phyloP scores from a whole-genome alignment of 1,140 invertebrate genomes.

The Halyomorpha halys region DNA sequence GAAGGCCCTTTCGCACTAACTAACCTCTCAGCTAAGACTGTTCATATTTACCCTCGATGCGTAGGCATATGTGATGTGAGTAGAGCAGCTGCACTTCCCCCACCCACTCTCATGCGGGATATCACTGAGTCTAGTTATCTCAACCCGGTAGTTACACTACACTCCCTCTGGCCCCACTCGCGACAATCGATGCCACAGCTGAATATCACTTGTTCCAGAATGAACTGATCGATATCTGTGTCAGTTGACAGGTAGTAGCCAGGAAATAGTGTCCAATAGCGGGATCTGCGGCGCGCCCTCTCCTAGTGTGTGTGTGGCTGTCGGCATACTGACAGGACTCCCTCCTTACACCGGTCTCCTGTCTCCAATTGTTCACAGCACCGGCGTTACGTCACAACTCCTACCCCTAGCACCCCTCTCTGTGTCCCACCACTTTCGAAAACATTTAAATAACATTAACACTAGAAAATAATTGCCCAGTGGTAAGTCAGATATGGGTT shows the following conservation, averaged over 20 bases:
- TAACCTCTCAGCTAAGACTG: slow-evolving; percentile 13
- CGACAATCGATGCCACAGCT: slow-evolving; percentile 20
- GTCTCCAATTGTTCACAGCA: slow-evolving; percentile 21
- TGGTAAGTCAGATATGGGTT: too few relatives aligned
- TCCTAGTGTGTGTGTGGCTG: slow-evolving; percentile 14
- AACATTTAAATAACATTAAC: not conserved
- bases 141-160: not conserved
- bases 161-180: not conserved
- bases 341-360: slow-evolving; percentile 13
- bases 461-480: not conserved
- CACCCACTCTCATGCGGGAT: not conserved
- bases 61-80: slow-evolving; percentile 10
- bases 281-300: not conserved
- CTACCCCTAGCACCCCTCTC: not conserved
- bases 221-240: slow-evolving; percentile 21
- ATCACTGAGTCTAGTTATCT: not conserved
- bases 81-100: slow-evolving; percentile 13
- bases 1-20: slow-evolving; percentile 11
- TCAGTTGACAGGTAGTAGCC: slow-evolving; percentile 7
- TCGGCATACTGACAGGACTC: slow-evolving; percentile 19
- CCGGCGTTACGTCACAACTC: slow-evolving; percentile 24
- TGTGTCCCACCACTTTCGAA: not conserved
- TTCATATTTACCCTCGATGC: slow-evolving; percentile 8
- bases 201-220: slow-evolving; percentile 26
- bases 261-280: slow-evolving; percentile 7